Evolutionary conservation across 1,140 invertebrate species (phyloP).

Genomic region (Leucophenga varia): DNA sequence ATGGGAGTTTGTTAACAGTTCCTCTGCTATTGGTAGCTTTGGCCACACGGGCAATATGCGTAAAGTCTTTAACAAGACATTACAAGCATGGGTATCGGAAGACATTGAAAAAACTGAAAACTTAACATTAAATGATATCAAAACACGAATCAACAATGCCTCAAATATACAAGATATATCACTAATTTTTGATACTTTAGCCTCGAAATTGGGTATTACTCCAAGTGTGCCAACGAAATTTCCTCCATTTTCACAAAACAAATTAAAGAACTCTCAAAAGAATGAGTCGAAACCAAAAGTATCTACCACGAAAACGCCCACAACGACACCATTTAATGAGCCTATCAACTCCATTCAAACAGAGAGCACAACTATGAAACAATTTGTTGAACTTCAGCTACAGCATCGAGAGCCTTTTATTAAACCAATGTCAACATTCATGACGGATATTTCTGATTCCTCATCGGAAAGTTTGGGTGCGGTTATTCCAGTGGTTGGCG

Average conservation of each 20-base stretch:
- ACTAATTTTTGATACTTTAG: slow-evolving; percentile 51
- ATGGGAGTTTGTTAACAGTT: slow-evolving; percentile 51
- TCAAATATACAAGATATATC: slow-evolving; percentile 54
- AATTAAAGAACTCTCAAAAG: slow-evolving; percentile 37
- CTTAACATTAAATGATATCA: slow-evolving; percentile 41
- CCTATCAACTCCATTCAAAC: slow-evolving; percentile 6
- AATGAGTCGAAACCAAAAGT: slow-evolving; percentile 27
- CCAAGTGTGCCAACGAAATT: slow-evolving; percentile 41
- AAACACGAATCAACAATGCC: slow-evolving; percentile 51
- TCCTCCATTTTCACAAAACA: slow-evolving; percentile 50
- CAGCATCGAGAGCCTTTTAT: slow-evolving; percentile 40
- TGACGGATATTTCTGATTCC: slow-evolving; percentile 25
- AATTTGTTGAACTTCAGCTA: slow-evolving; percentile 27
- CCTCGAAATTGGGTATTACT: slow-evolving; percentile 52
- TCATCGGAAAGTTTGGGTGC: slow-evolving; percentile 39
- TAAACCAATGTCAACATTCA: slow-evolving; percentile 46
- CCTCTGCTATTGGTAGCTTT: slow-evolving; percentile 22
- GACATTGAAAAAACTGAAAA: slow-evolving; percentile 47
- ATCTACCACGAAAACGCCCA: slow-evolving; percentile 10
- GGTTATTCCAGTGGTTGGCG: slow-evolving; percentile 45
- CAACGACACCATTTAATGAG: slow-evolving; percentile 17
- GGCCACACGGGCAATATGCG: slow-evolving; percentile 40
- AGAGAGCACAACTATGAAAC: slow-evolving; percentile 5
- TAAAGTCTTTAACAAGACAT: slow-evolving; percentile 50
- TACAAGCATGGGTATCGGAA: slow-evolving; percentile 54